Evolutionary conservation across 2,888 invertebrate species (phyloP).

Genomic region (Rhaphigaster nebulosa): DNA sequence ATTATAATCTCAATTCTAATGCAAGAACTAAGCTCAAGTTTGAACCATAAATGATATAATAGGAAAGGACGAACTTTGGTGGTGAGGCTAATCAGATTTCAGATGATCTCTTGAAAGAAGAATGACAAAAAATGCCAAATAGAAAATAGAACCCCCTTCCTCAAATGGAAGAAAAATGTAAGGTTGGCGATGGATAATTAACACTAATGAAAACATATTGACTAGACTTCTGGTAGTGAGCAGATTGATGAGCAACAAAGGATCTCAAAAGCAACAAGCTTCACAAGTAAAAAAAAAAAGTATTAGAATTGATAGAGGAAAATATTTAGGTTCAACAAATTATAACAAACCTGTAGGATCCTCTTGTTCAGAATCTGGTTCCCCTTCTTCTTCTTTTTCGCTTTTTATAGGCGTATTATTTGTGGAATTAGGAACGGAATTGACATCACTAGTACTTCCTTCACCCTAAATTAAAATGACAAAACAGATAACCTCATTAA

Average conservation of each 20-base stretch:
- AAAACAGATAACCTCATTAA: neutral
- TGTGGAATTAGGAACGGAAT: constrained; percentile 47
- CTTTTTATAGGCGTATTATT: constrained; percentile 64
- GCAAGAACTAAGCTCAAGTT: too few relatives aligned
- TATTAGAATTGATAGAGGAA: neutral
- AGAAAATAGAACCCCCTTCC: too few relatives aligned
- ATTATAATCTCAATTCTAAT: too few relatives aligned
- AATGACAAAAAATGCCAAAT: too few relatives aligned
- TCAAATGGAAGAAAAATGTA: too few relatives aligned
- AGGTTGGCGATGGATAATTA: neutral
- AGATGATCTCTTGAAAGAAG: too few relatives aligned
- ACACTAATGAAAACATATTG: neutral
- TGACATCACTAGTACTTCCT: constrained; percentile 49
- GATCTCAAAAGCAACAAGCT: neutral
- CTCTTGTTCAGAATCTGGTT: constrained; percentile 72
- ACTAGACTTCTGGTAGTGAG: neutral
- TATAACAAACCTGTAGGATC: constrained; percentile 70
- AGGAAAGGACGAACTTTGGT: too few relatives aligned
- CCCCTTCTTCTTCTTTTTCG: constrained; percentile 69
- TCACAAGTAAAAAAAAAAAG: neutral
- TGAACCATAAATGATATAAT: too few relatives aligned
- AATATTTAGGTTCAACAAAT: neutral
- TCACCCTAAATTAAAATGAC: constrained; percentile 49
- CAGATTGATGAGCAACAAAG: neutral
- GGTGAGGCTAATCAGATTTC: too few relatives aligned